phyloP scores from a whole-genome alignment of 2,888 invertebrate species.

The Ectemnius lituratus region DNA sequence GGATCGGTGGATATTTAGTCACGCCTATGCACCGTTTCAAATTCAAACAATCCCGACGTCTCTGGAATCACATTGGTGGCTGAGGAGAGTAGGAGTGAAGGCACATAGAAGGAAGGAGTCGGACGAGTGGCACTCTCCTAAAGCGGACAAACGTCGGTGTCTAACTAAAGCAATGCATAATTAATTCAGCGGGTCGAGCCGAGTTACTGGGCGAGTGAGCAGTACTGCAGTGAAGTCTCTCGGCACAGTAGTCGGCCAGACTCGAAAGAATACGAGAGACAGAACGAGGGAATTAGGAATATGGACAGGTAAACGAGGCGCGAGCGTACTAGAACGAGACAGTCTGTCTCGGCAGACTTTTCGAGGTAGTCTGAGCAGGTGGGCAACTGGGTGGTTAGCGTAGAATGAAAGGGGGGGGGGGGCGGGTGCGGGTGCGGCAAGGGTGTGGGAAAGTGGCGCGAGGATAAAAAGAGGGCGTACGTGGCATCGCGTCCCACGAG shows the following conservation, averaged over 20 bases:
- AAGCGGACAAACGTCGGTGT: conserved; percentile 44
- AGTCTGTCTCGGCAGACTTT: no score
- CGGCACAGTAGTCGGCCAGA: no score
- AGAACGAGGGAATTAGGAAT: background rate
- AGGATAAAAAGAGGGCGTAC: conserved; percentile 39
- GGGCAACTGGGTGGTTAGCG: background rate
- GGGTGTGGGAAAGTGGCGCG: background rate
- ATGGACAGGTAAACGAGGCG: background rate
- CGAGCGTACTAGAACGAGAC: no score
- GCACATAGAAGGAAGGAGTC: background rate
- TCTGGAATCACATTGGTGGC: conserved; percentile 40
- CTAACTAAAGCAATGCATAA: conserved; percentile 57
- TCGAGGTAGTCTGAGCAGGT: background rate
- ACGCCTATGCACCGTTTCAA: conserved; percentile 27
- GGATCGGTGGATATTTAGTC: conserved; percentile 11
- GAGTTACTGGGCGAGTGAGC: conserved; percentile 40
- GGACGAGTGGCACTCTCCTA: background rate
- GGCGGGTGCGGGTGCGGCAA: background rate
- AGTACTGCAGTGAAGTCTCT: background rate
- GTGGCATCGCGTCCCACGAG: conserved; percentile 47
- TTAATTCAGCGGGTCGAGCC: conserved; percentile 54
- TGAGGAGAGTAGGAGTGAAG: no score
- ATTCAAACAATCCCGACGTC: conserved; percentile 45
- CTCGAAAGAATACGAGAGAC: background rate
- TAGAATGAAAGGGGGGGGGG: conserved; percentile 3